Conservation (phyloP, 2,888 invertebrate species). For the Pristionchus entomophagus region DNA sequence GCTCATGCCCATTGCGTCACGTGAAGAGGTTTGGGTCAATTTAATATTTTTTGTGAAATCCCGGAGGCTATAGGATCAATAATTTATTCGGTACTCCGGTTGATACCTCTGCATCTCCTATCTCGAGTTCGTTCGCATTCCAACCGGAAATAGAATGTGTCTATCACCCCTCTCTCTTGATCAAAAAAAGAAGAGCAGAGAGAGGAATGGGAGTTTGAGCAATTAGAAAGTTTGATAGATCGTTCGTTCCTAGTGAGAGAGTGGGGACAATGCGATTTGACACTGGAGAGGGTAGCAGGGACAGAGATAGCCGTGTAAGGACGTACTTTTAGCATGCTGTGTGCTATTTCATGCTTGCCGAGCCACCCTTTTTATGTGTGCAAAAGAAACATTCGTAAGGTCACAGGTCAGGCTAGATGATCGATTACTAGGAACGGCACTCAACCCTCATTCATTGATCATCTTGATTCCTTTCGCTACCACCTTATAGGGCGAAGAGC, state of each 20-base stretch:
- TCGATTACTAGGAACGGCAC: background rate
- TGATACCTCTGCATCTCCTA: background rate
- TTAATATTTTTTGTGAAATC: background rate
- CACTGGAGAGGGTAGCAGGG: background rate
- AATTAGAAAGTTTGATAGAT: constrained; percentile 37
- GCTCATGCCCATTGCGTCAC: background rate
- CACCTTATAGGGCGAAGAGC: no score
- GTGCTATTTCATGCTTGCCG: no score
- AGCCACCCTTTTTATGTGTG: no score
- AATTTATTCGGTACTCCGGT: no score
- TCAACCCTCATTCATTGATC: no score
- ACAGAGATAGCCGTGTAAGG: background rate
- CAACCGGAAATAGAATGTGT: background rate
- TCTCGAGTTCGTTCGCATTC: no score
- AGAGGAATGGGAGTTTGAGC: background rate
- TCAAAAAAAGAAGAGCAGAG: constrained; percentile 23
- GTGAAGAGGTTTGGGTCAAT: background rate
- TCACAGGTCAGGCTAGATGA: background rate
- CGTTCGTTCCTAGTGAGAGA: constrained; percentile 2
- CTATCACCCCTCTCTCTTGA: background rate
- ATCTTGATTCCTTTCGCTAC: no score
- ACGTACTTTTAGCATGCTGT: background rate
- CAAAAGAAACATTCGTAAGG: no score
- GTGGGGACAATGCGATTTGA: constrained; percentile 10
- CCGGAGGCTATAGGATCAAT: no score